These are phyloP conservation scores for Monopterus albus DNA, from an alignment of 2,113 vertebrate species.

Conservation along the genomic window DNA sequence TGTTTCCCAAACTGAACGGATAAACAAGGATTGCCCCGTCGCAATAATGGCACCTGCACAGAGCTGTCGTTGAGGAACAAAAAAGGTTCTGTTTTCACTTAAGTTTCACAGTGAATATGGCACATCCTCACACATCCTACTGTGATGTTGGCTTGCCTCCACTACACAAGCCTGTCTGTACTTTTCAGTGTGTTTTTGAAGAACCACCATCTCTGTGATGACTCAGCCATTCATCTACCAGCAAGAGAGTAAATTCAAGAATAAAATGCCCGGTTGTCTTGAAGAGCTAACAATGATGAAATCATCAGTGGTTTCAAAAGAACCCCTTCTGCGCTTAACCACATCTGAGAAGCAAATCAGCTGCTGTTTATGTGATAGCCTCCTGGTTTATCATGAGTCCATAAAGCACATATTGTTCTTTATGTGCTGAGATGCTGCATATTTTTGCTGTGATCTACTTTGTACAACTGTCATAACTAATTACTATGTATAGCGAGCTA, in stretches of 20 bases:
- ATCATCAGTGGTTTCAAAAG: not conserved
- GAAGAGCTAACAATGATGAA: slow-evolving; percentile 9
- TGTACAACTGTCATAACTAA: slow-evolving; percentile 22
- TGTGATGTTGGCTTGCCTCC: not conserved
- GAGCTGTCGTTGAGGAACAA: slow-evolving; percentile 36
- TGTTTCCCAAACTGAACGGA: slow-evolving; percentile 40
- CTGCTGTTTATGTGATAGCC: slow-evolving; percentile 58
- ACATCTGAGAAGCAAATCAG: slow-evolving; percentile 28
- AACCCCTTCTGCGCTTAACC: not conserved
- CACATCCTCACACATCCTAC: slow-evolving; percentile 29
- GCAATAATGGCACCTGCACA: slow-evolving; percentile 71
- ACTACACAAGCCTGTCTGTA: slow-evolving; percentile 4
- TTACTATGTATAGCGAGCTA: slow-evolving; percentile 2
- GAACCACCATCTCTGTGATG: not conserved
- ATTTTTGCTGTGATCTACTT: slow-evolving; percentile 10
- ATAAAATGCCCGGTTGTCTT: slow-evolving; percentile 21
- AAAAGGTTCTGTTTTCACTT: slow-evolving; percentile 54
- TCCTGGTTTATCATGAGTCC: not conserved
- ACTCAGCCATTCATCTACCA: slow-evolving; percentile 13
- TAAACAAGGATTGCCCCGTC: slow-evolving; percentile 60
- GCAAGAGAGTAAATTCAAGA: slow-evolving; percentile 22
- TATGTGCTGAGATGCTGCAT: not conserved
- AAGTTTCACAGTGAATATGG: slow-evolving; percentile 49
- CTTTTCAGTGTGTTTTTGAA: slow-evolving; percentile 17
- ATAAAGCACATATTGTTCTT: slow-evolving; percentile 2